These are phyloP conservation scores for Axinella damicornis DNA, from an alignment of 37 sponge, comb jelly and placozoan genomes.

Conservation along the genomic window DNA sequence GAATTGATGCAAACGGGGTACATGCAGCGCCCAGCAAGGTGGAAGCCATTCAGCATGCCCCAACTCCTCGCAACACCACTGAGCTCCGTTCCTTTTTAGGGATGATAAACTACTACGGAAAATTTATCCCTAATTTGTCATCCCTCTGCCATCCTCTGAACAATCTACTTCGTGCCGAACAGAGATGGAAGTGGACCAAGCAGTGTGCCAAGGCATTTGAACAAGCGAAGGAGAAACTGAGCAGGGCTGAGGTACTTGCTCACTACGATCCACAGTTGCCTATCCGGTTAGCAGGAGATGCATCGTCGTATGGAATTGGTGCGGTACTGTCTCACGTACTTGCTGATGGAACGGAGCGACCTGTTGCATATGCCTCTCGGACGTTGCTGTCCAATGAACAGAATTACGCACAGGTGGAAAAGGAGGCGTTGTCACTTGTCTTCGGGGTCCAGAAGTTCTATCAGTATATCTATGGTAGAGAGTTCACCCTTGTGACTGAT, in stretches of 20 bases:
- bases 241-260: background rate
- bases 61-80: conserved; percentile 4
- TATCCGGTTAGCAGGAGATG: background rate
- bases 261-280: conserved; percentile 3
- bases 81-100: conserved; percentile 31
- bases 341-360: conserved; percentile 10
- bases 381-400: background rate
- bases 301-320: conserved; percentile 5
- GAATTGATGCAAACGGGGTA: background rate
- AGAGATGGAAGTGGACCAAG: conserved; percentile 1
- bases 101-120: conserved; percentile 4
- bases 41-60: conserved; percentile 9
- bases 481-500: conserved; percentile 29
- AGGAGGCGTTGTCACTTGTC: conserved; percentile 1
- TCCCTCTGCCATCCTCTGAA: background rate
- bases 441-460: conserved; percentile 21
- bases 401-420: conserved; percentile 20
- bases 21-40: conserved; percentile 26
- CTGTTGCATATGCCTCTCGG: conserved; percentile 16
- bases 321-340: conserved; percentile 11
- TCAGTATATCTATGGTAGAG: conserved; percentile 11
- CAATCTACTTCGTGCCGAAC: background rate
- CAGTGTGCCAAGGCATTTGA: background rate
- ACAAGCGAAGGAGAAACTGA: background rate
- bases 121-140: conserved; percentile 12